Evolutionary conservation across 2,888 invertebrate species (phyloP), one percentile per base, ranked within the genome.

Genomic region (Xylota sylvarum): DNA sequence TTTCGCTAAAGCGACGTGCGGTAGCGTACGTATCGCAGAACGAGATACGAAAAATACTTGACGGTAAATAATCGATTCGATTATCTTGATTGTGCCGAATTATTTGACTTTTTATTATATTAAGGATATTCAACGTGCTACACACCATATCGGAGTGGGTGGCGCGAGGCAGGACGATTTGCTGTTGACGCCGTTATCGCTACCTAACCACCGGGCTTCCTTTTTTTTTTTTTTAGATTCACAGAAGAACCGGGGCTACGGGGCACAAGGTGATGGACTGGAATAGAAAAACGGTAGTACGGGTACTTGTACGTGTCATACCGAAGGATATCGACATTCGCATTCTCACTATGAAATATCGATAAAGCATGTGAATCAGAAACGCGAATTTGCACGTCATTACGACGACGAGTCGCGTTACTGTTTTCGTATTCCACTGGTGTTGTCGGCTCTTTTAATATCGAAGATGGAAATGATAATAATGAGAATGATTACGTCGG

Each of bases 51-150:
- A 76, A 76, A 76, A 80, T 77, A 67, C 80, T 81, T 72, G 76
- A 67, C 72, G 76, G 70, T 72, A 70, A 76, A 80, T 85, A 85
- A 85, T 85, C 85, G 85, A 85, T 85, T 85, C 85, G 80, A 85
- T 85, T 85, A 85, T 85, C 80, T 79, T 76, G 85, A 85, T 85
- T 85, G 81, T 81, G 60, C 85, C 76, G 81, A 85, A 85, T 85
- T 85, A 85, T 85, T 85, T 81, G 85, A 85, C 76, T 81, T 85
- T 80, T 85, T 85, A 85, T 85, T 85, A 67, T 80, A 77, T 85
- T 76, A 77, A 70, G 55, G 76, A 81, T 83, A 70, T 80, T 60
- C 70, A 80, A 85, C 72, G 81, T 76, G 58, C 55, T 60, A 27
- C 64, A 43, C 40, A 65, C 60, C 46, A 69, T 30, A 35, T 23